Conservation (phyloP, 2,797 vertebrate genomes). For the Platyrinchus mystaceus region DNA sequence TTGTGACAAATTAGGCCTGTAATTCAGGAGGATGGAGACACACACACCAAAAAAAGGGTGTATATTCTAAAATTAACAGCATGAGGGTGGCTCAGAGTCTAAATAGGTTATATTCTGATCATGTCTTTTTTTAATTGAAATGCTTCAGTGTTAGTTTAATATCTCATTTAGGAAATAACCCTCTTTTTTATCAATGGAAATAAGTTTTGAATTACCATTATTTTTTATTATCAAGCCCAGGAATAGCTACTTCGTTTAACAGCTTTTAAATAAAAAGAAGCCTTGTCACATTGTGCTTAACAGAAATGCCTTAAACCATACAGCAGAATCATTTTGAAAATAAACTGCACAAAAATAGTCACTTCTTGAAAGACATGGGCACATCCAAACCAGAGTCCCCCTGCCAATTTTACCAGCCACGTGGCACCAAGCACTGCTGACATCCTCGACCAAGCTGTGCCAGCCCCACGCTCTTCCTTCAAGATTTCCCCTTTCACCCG, state of each 20-base stretch:
- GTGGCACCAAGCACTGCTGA: neutral
- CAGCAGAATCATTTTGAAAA: neutral
- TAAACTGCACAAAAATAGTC: neutral
- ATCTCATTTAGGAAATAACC: neutral
- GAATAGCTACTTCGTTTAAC: neutral
- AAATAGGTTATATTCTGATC: neutral
- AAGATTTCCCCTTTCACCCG: neutral
- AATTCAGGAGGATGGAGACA: neutral
- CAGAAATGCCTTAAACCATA: neutral
- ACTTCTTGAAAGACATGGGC: neutral
- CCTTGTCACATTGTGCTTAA: neutral
- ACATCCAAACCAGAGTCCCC: neutral
- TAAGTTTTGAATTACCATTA: neutral
- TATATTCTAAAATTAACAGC: neutral
- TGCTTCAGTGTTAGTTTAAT: neutral
- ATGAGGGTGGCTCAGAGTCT: neutral
- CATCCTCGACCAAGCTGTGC: neutral
- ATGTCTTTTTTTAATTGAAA: neutral
- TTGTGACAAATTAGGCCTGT: conserved; percentile 3
- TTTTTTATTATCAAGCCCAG: neutral
- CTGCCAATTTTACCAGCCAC: neutral
- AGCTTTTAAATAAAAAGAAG: neutral
- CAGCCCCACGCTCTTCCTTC: neutral
- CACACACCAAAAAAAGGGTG: neutral
- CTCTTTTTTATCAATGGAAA: conserved; percentile 3